phyloP scores from a whole-genome alignment of 1,140 invertebrate genomes.

The Drosophila asahinai region DNA sequence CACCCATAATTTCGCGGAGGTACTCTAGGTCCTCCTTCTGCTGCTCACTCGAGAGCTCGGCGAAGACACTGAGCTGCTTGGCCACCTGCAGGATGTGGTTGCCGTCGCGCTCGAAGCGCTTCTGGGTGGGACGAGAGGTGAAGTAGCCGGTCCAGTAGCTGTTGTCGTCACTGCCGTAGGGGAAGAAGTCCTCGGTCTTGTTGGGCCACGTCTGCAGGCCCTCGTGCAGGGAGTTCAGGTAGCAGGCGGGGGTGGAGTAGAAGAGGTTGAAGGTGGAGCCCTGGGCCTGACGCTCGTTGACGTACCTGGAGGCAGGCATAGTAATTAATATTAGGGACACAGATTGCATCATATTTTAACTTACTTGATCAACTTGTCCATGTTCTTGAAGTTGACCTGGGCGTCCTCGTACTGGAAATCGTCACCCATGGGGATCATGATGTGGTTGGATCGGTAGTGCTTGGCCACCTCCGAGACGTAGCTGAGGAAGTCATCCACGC shows the following conservation, averaged over 20 bases:
- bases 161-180: slow-evolving; percentile 94
- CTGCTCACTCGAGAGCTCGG: slow-evolving; percentile 26
- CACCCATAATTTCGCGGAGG: slow-evolving; percentile 88
- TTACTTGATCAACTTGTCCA: slow-evolving; percentile 96
- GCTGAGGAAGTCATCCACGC: slow-evolving; percentile 88
- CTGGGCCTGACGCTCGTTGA: slow-evolving; percentile 87
- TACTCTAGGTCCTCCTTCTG: slow-evolving; percentile 76
- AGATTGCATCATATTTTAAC: accelerated
- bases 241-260: slow-evolving; percentile 94
- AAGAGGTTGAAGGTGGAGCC: slow-evolving; percentile 87
- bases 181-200: slow-evolving; percentile 95
- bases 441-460: slow-evolving; percentile 89
- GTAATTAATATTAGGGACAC: not conserved
- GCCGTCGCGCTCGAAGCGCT: slow-evolving; percentile 91
- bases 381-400: slow-evolving; percentile 93
- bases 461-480: slow-evolving; percentile 86
- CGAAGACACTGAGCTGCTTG: slow-evolving; percentile 86
- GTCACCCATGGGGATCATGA: slow-evolving; percentile 96
- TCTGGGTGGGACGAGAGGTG: slow-evolving; percentile 94
- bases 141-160: slow-evolving; percentile 98
- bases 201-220: slow-evolving; percentile 88
- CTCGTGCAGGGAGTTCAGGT: slow-evolving; percentile 93
- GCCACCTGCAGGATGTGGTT: slow-evolving; percentile 92
- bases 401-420: slow-evolving; percentile 97
- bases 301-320: not conserved